phyloP scores from a whole-genome alignment of 2,113 vertebrate genomes.

The Numenius arquata region DNA sequence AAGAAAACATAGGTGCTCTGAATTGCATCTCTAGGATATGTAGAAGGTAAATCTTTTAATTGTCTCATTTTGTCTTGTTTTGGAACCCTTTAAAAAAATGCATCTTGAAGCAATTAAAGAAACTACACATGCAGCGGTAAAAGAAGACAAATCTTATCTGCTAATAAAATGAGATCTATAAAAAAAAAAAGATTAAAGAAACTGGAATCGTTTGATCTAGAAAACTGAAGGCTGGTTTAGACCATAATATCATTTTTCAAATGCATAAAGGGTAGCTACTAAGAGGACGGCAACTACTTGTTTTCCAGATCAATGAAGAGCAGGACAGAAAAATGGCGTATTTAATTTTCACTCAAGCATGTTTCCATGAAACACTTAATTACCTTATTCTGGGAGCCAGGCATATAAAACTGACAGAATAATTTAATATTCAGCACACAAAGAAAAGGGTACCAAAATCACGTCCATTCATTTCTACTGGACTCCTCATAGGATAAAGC shows the following conservation, averaged over 20 bases:
- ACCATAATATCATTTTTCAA: neutral
- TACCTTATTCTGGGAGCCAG: neutral
- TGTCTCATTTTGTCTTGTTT: neutral
- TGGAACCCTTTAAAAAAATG: neutral
- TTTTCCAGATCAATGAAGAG: constrained; percentile 11
- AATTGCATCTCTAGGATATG: neutral
- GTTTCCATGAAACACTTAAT: neutral
- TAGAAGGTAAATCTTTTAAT: neutral
- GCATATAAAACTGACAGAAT: neutral
- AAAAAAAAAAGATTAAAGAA: neutral
- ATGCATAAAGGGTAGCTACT: neutral
- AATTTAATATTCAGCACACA: constrained; percentile 15
- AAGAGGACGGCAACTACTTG: neutral
- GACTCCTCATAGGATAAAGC: neutral
- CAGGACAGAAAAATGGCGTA: neutral
- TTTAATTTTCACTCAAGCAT: neutral
- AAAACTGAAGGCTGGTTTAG: neutral
- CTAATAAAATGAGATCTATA: neutral
- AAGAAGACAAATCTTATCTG: neutral
- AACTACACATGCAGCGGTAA: neutral
- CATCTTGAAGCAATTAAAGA: neutral
- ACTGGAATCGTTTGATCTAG: neutral
- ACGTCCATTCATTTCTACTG: neutral
- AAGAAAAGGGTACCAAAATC: neutral
- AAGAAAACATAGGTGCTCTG: neutral